Evolutionary conservation across 2,113 vertebrate genomes (phyloP).

Genomic region (Forbesichthys papilliferus): DNA sequence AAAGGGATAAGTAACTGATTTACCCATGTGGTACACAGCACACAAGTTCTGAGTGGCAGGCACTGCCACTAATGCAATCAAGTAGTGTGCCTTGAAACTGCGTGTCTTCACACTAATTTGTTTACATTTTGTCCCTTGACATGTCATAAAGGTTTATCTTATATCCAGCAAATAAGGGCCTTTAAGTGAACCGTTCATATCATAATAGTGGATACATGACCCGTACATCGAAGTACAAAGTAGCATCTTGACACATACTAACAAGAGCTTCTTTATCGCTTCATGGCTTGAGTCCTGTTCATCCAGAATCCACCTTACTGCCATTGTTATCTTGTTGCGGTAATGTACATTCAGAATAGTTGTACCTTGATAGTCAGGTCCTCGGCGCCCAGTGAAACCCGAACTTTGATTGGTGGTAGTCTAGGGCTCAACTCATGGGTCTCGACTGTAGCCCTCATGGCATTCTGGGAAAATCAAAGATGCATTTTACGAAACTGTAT

Average conservation of each 20-base stretch:
- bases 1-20: no score
- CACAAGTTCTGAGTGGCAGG: no score
- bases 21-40: no score
- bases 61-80: no score
- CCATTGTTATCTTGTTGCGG: not conserved
- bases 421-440: constrained; percentile 83
- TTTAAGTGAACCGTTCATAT: not conserved
- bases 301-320: not conserved
- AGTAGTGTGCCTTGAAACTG: no score
- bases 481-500: not conserved
- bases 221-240: not conserved
- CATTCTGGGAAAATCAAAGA: constrained; percentile 79
- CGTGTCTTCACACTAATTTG: no score
- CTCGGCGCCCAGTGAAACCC: constrained; percentile 88
- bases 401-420: constrained; percentile 87
- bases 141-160: not conserved
- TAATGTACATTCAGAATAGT: not conserved
- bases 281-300: not conserved
- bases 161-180: not conserved
- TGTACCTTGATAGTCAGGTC: constrained; percentile 97
- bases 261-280: not conserved
- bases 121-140: not conserved
- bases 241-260: not conserved
- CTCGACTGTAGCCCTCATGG: constrained; percentile 97
- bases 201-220: not conserved